Conservation (phyloP, 2,113 vertebrate species). For the Pedionomus torquatus region DNA sequence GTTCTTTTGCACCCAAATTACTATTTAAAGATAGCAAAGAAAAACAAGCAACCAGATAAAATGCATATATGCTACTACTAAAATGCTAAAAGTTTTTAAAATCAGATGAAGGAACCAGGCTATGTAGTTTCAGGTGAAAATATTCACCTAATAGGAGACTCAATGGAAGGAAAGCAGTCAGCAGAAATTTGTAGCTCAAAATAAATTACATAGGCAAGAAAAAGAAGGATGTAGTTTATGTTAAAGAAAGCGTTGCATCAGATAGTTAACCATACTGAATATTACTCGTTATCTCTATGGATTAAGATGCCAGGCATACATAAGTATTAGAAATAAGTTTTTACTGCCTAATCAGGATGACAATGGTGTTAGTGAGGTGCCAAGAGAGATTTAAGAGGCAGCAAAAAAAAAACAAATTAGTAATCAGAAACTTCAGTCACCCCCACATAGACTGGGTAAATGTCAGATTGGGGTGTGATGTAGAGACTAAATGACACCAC, state of each 20-base stretch:
- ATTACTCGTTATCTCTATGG: neutral
- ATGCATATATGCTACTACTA: neutral
- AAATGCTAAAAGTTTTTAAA: neutral
- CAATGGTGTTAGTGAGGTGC: neutral
- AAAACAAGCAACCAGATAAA: neutral
- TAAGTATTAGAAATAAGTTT: neutral
- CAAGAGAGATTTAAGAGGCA: conserved; percentile 19
- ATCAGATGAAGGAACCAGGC: neutral
- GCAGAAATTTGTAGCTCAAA: neutral
- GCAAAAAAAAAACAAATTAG: conserved; percentile 25
- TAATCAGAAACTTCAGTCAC: conserved; percentile 37
- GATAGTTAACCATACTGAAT: neutral
- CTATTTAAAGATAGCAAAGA: neutral
- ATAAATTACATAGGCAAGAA: neutral
- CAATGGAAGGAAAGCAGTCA: neutral
- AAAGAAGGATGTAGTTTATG: neutral
- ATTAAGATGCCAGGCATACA: neutral
- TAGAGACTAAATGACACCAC: neutral
- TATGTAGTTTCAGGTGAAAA: neutral
- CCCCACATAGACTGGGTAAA: neutral
- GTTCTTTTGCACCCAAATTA: neutral
- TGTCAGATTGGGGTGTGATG: conserved; percentile 40
- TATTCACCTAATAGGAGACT: neutral
- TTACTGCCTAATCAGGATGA: neutral
- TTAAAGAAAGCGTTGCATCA: neutral